Percentiles rank a stretch among this genome's conserved stretches.
phyloP scores from a whole-genome alignment of 2,888 invertebrate species.

The Anarsia innoxiella region DNA sequence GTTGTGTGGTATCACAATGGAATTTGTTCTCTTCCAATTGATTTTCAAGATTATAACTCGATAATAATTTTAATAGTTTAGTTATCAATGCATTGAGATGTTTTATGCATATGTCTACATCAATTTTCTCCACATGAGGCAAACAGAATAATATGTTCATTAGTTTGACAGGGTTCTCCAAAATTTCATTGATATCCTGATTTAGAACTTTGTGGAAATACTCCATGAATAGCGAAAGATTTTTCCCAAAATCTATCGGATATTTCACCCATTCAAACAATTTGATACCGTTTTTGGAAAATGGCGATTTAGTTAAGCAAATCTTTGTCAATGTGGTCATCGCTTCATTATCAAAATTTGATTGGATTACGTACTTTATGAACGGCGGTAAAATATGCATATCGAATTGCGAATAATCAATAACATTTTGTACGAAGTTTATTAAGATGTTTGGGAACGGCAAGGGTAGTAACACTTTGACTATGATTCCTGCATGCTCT shows the following conservation, averaged over 20 bases:
- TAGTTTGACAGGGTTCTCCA: slow-evolving; percentile 53
- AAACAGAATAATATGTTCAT: slow-evolving; percentile 70
- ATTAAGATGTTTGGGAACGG: slow-evolving; percentile 75
- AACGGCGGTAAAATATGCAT: slow-evolving; percentile 81
- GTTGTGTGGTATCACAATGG: slow-evolving; percentile 41
- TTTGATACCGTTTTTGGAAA: slow-evolving; percentile 75
- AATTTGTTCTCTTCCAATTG: slow-evolving; percentile 38
- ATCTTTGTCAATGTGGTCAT: slow-evolving; percentile 79
- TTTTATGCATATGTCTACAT: slow-evolving; percentile 43
- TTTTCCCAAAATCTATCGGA: slow-evolving; percentile 74
- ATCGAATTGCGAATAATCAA: slow-evolving; percentile 81
- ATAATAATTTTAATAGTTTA: slow-evolving; percentile 38
- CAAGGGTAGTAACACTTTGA: slow-evolving; percentile 77
- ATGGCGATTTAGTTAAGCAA: slow-evolving; percentile 78
- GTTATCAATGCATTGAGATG: slow-evolving; percentile 46
- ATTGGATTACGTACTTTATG: slow-evolving; percentile 73
- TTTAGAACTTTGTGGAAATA: slow-evolving; percentile 45
- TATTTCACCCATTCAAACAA: slow-evolving; percentile 80
- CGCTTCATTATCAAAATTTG: slow-evolving; percentile 68
- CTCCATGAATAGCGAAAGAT: slow-evolving; percentile 48
- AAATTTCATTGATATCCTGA: slow-evolving; percentile 44
- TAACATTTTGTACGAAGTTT: slow-evolving; percentile 79
- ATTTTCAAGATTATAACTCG: slow-evolving; percentile 45
- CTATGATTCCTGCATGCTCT: slow-evolving; percentile 81
- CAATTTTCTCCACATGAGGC: slow-evolving; percentile 70